Evolutionary conservation across 2,113 vertebrate species (phyloP).

Genomic region (Nyctereutes procyonoides): DNA sequence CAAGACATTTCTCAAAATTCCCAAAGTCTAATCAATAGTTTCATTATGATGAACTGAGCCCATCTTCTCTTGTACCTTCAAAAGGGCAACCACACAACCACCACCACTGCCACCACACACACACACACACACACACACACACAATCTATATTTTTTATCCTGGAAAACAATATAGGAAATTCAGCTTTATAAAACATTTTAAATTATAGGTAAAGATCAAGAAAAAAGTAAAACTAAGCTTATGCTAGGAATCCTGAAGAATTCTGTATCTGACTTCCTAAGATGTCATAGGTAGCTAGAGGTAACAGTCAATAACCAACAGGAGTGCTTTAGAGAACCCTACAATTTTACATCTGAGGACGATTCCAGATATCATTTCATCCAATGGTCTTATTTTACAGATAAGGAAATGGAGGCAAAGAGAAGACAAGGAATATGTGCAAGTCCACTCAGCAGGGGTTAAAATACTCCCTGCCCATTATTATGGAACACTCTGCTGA

Average conservation of each 20-base stretch:
- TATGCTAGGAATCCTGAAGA: not conserved
- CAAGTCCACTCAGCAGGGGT: not conserved
- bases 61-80: not conserved
- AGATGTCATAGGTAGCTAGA: not conserved
- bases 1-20: slow-evolving; percentile 43
- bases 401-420: not conserved
- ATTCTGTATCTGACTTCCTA: not conserved
- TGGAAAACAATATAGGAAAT: not conserved
- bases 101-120: not conserved
- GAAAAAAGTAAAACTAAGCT: not conserved
- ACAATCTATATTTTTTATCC: not conserved
- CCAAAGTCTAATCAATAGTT: not conserved
- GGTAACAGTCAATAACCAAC: not conserved
- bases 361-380: not conserved
- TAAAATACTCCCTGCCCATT: not conserved
- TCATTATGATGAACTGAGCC: not conserved
- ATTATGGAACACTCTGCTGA: not conserved
- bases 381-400: not conserved
- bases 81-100: not conserved
- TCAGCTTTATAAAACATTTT: not conserved
- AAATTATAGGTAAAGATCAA: slow-evolving; percentile 7
- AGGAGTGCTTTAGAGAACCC: not conserved
- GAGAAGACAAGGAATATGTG: not conserved
- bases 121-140: slow-evolving; percentile 6
- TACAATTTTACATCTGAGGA: not conserved